Conservation (phyloP, 2,797 vertebrate species). For the Poeciliopsis presidionis region DNA sequence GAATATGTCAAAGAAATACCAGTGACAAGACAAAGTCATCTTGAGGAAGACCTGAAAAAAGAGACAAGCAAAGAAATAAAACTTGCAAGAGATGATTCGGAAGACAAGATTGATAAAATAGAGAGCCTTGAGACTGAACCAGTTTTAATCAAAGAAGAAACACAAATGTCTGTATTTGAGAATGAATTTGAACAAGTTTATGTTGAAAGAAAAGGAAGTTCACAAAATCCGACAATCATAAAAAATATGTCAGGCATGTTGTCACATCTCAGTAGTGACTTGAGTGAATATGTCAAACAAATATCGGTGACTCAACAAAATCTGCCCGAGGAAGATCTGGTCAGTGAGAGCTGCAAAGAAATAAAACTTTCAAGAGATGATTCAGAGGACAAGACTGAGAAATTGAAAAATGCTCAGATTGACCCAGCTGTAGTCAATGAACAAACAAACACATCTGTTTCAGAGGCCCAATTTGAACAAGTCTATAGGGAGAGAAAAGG, state of each 20-base stretch:
- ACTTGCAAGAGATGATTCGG: not conserved
- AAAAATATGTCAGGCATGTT: not conserved
- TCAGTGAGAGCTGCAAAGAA: slow-evolving; percentile 1
- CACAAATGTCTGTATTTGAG: not conserved
- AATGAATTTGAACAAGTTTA: not conserved
- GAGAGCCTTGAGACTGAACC: not conserved
- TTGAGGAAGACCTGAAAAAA: not conserved
- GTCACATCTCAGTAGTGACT: not conserved
- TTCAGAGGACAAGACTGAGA: not conserved
- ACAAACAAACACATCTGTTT: not conserved
- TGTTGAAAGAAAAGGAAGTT: not conserved
- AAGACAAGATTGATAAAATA: not conserved
- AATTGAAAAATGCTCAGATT: not conserved
- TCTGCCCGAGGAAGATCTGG: not conserved
- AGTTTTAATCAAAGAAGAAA: not conserved
- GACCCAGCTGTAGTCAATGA: not conserved
- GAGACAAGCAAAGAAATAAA: not conserved
- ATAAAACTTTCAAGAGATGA: not conserved
- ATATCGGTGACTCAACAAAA: not conserved
- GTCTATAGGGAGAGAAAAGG: not conserved
- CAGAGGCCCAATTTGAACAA: not conserved
- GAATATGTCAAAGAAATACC: not conserved
- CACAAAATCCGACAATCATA: not conserved
- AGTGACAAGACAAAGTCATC: not conserved
- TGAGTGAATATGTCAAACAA: not conserved